Conservation (phyloP, 2,888 invertebrate species). For the Athetis lepigone region DNA sequence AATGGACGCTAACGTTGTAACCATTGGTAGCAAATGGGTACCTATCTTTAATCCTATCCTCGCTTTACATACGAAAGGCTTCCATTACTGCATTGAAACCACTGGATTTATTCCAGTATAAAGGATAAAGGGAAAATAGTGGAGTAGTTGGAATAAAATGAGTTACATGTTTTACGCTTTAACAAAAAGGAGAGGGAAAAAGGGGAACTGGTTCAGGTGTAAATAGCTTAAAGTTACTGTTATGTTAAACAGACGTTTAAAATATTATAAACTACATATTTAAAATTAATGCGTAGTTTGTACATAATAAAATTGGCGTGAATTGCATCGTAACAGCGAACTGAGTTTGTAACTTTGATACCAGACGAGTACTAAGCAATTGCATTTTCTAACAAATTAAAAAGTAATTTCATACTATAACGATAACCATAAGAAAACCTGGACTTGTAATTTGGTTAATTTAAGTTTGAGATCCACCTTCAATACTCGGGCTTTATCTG, state of each 20-base stretch:
- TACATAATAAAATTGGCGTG: no score
- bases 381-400: no score
- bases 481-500: no score
- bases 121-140: slow-evolving; percentile 25
- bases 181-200: neutral
- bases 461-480: no score
- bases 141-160: slow-evolving; percentile 24
- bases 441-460: no score
- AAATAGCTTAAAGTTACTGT: slow-evolving; percentile 18
- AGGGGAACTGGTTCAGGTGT: slow-evolving; percentile 9
- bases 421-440: no score
- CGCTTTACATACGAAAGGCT: slow-evolving; percentile 33
- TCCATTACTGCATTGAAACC: slow-evolving; percentile 28
- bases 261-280: neutral
- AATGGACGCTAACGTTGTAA: slow-evolving; percentile 1
- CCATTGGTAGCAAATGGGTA: neutral
- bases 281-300: no score
- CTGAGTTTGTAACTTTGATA: no score
- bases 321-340: no score
- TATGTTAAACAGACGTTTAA: neutral
- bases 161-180: slow-evolving; percentile 43
- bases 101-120: slow-evolving; percentile 16
- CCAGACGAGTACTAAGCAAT: no score
- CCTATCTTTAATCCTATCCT: slow-evolving; percentile 29
- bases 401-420: no score